Evolutionary conservation across 2,113 vertebrate species (phyloP).

Genomic region (Crotophaga sulcirostris): DNA sequence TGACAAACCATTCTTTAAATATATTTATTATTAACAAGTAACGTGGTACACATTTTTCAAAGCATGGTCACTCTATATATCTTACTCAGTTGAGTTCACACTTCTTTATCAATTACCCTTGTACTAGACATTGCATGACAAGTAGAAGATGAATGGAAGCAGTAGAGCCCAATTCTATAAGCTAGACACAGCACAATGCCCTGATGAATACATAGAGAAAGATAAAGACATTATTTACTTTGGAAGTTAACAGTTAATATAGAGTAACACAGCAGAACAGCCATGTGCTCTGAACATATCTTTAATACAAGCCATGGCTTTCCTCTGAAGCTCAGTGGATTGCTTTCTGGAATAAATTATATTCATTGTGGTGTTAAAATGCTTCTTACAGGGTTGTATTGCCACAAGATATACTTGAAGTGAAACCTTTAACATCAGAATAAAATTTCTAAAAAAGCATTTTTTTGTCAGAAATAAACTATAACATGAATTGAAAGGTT

Average conservation of each 20-base stretch:
- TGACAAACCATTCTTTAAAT: conserved; percentile 27
- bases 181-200: not conserved
- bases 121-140: conserved; percentile 14
- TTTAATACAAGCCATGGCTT: not conserved
- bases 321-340: not conserved
- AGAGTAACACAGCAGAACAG: not conserved
- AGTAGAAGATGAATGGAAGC: conserved; percentile 22
- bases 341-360: not conserved
- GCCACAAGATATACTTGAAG: not conserved
- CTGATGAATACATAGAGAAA: not conserved
- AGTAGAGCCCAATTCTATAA: conserved; percentile 15
- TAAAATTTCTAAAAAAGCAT: not conserved
- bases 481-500: not conserved
- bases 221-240: conserved; percentile 15
- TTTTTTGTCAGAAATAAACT: not conserved
- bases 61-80: conserved; percentile 21
- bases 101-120: conserved; percentile 47
- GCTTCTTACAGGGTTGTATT: not conserved
- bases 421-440: not conserved
- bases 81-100: conserved; percentile 23
- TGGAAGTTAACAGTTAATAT: not conserved
- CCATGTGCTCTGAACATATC: not conserved
- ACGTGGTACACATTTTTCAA: conserved; percentile 31
- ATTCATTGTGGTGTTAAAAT: not conserved
- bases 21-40: conserved; percentile 41